These are phyloP conservation scores for Agapornis roseicollis DNA, from an alignment of 2,113 vertebrate genomes.

Conservation along the genomic window DNA sequence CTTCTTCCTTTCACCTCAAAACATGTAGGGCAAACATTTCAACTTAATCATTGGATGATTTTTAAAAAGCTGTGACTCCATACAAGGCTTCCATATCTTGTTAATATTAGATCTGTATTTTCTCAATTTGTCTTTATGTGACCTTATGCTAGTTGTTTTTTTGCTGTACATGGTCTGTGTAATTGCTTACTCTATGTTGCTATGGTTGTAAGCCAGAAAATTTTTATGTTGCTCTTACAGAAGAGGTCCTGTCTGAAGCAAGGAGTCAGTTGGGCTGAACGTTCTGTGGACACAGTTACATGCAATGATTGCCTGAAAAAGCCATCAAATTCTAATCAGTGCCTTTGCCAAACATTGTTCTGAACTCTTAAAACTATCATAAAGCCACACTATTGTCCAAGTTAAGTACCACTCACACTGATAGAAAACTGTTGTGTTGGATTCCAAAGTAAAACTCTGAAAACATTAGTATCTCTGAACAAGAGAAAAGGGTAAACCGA, in stretches of 20 bases:
- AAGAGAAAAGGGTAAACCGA: background rate
- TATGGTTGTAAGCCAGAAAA: background rate
- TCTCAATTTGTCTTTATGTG: background rate
- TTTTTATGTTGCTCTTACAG: background rate
- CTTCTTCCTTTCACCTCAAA: background rate
- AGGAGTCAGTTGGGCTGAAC: background rate
- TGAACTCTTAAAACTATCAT: background rate
- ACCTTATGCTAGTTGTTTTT: background rate
- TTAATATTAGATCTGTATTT: background rate
- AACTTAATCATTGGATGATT: background rate
- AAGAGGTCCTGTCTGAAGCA: background rate
- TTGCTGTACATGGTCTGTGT: fast-evolving
- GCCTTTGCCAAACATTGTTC: background rate
- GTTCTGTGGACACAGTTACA: background rate
- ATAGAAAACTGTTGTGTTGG: background rate
- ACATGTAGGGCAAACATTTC: background rate
- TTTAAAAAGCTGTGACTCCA: background rate
- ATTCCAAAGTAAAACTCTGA: background rate
- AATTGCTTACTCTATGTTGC: background rate
- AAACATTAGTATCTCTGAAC: background rate
- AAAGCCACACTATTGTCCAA: background rate
- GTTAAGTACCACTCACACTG: background rate
- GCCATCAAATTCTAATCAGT: background rate
- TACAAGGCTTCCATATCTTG: background rate
- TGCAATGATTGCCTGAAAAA: background rate